Evolutionary conservation across 2,888 invertebrate genomes (phyloP).

Genomic region (Nipponacmea schrenckii): DNA sequence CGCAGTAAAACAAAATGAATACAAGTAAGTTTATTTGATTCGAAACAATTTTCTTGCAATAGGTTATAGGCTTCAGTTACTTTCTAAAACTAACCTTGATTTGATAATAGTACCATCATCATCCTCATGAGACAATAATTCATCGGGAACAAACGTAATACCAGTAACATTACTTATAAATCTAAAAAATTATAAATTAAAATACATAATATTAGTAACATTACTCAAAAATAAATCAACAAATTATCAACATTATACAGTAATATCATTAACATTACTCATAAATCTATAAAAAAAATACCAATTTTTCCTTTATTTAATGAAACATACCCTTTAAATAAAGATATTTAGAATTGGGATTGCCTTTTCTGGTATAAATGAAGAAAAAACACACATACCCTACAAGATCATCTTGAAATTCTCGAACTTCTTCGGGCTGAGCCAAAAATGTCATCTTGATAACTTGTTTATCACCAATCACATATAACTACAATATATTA

Average conservation of each 20-base stretch:
- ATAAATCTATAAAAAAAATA: slow-evolving; percentile 3
- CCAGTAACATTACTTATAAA: slow-evolving; percentile 13
- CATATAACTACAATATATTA: slow-evolving; percentile 11
- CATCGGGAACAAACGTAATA: background rate
- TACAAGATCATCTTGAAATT: background rate
- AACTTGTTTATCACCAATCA: slow-evolving; percentile 19
- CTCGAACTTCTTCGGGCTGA: background rate
- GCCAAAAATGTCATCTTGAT: slow-evolving; percentile 13
- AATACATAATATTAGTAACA: background rate
- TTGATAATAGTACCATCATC: slow-evolving; percentile 2
- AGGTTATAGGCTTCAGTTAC: too few relatives aligned
- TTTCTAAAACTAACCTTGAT: slow-evolving; percentile 9
- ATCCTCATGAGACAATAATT: slow-evolving; percentile 13
- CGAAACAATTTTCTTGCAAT: too few relatives aligned
- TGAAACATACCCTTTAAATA: too few relatives aligned
- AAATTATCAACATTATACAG: slow-evolving; percentile 5
- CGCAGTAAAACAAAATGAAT: too few relatives aligned
- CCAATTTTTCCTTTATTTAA: too few relatives aligned
- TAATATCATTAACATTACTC: slow-evolving; percentile 8
- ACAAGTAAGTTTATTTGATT: too few relatives aligned
- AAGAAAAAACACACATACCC: background rate
- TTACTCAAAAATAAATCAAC: background rate
- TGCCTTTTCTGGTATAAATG: too few relatives aligned
- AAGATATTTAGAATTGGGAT: too few relatives aligned
- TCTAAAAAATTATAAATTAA: background rate